phyloP scores from a whole-genome alignment of 2,113 vertebrate genomes.

The Trachemys scripta region DNA sequence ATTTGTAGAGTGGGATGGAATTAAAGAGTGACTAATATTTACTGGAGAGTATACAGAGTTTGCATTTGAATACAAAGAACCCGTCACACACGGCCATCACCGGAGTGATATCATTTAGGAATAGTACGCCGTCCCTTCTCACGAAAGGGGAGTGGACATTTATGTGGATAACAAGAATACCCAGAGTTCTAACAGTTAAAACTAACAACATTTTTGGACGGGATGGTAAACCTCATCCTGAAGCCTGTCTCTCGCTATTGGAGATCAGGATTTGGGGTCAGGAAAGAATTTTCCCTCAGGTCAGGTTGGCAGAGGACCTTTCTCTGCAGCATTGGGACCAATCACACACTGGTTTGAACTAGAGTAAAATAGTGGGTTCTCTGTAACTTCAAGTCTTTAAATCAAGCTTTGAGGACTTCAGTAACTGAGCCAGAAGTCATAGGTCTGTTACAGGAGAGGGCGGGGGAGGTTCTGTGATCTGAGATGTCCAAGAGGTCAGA shows the following conservation, averaged over 20 bases:
- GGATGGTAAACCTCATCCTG: neutral
- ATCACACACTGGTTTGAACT: neutral
- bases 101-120: neutral
- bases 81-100: neutral
- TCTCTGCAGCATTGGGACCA: neutral
- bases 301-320: neutral
- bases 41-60: neutral
- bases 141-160: neutral
- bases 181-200: neutral
- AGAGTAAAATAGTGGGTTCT: neutral
- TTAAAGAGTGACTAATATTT: conserved; percentile 46
- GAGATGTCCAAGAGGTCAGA: neutral
- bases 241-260: neutral
- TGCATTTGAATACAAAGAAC: conserved; percentile 10
- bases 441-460: neutral
- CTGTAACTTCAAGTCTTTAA: neutral
- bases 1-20: neutral
- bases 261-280: neutral
- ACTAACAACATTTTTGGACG: neutral
- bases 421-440: neutral
- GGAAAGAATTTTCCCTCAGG: no score
- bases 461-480: neutral
- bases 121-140: neutral
- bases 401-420: neutral
- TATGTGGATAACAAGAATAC: neutral